A percentile compares a stretch with the other conserved stretches of the same genome.
phyloP scores from a whole-genome alignment of 2,888 invertebrate genomes.

The Formica aserva region DNA sequence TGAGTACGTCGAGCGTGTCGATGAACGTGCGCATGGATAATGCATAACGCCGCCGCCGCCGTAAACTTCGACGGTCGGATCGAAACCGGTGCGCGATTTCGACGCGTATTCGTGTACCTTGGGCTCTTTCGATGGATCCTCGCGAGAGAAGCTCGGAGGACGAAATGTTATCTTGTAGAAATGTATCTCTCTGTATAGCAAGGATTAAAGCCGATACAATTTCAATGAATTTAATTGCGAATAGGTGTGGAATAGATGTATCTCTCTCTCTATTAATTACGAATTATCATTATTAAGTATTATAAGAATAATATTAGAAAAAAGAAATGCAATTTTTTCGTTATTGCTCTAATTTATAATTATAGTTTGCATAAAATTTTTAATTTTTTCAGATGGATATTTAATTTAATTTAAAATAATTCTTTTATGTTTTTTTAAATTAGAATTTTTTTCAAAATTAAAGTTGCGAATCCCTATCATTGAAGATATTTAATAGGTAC shows the following conservation, averaged over 20 bases:
- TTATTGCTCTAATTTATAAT: background rate
- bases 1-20: conserved; percentile 52
- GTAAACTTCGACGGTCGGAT: conserved; percentile 15
- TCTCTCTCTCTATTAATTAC: background rate
- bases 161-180: background rate
- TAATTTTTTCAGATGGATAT: background rate
- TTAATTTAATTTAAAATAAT: background rate
- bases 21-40: conserved; percentile 48
- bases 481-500: background rate
- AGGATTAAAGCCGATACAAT: background rate
- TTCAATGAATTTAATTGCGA: background rate
- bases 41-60: conserved; percentile 19
- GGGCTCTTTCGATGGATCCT: background rate
- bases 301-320: background rate
- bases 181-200: background rate
- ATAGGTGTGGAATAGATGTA: background rate
- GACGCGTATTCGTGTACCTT: background rate
- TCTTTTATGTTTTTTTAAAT: background rate
- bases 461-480: background rate
- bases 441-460: background rate
- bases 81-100: background rate
- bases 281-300: background rate
- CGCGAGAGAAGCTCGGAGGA: too few relatives aligned
- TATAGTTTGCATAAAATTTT: background rate
- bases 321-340: too few relatives aligned